A percentile compares a stretch with the other conserved stretches of the same genome.
These are phyloP conservation scores for Conus betulinus DNA, from an alignment of 1,140 invertebrate species.

Conservation along the genomic window DNA sequence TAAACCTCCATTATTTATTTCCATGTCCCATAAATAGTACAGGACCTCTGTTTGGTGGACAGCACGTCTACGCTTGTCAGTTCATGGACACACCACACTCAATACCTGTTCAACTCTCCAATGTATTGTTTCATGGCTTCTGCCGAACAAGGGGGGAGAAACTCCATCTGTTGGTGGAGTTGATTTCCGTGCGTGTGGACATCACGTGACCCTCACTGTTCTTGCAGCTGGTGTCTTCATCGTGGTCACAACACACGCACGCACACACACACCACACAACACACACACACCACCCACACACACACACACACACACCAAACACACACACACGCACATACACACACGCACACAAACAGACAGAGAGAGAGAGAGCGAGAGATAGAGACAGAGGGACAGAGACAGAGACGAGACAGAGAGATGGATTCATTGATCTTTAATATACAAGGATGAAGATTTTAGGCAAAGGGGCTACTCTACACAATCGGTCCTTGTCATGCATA, in stretches of 20 bases:
- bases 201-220: conserved; percentile 31
- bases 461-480: too few species aligned
- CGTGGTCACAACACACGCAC: conserved; percentile 26
- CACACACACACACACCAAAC: not conserved
- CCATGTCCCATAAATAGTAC: too few species aligned
- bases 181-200: conserved; percentile 33
- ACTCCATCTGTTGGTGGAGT: conserved; percentile 40
- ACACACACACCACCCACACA: not conserved
- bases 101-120: conserved; percentile 4
- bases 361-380: too few species aligned
- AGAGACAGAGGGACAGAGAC: too few species aligned
- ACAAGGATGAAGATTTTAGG: too few species aligned
- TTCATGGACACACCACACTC: not conserved
- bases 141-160: conserved; percentile 38
- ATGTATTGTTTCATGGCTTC: conserved; percentile 27
- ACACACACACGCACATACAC: not conserved
- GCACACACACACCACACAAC: not conserved
- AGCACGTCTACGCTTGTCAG: too few species aligned
- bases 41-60: too few species aligned
- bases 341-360: not conserved
- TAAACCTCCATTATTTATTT: too few species aligned
- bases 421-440: too few species aligned
- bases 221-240: conserved; percentile 39
- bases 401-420: too few species aligned
- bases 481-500: too few species aligned